Base-by-base conservation (phyloP, 2,888 invertebrate species). In the Acanthacorydalis orientalis region DNA sequence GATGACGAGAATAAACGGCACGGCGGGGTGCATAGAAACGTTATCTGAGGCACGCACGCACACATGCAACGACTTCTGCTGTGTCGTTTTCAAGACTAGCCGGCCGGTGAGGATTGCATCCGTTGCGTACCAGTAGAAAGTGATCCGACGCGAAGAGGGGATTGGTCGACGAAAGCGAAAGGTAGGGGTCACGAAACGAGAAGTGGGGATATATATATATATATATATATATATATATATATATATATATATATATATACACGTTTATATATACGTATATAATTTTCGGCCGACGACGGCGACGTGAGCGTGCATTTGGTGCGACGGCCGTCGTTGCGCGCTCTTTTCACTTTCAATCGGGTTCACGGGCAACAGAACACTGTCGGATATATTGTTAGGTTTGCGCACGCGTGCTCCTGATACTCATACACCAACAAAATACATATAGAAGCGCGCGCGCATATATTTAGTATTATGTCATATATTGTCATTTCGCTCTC, bases 151-250 rank as follows among this genome's bases (percentile, higher is more conserved):
- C 51, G 55, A 60, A 55, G 60, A 59, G 59, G 60, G 57, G 57
- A 55, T 53, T 54, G 54, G 57, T 73, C 73, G 75, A 73, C 74
- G 75, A 77, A 77, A 77, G 75, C 74, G 77, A 77, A 77, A 77
- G 77, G 76, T 75, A 74, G 75, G 75, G 75, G 74, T 69, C 73
- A 70, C 69, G 57, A 60, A 69, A 70, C 70, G 69, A 66, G 64
- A 63, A 62, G 60, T 61, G 47, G 52, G 43, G 57, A 56, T 38
- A 23, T 23, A 23, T 23, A 23, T 23, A 23, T 23, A 23, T 23
- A 23, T 23, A 23, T 23, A 23, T 23, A 23, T 23, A 23, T 23
- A 23, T 23, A 23, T 23, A 23, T 23, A 23, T 23, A 23, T 23
- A 23, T 23, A 23, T 23, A 23, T 23, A 23, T 23, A 23, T 23